A percentile compares a stretch with the other conserved stretches of the same genome.
phyloP scores from a whole-genome alignment of 2,113 vertebrate genomes.

The Pterophyllum scalare region DNA sequence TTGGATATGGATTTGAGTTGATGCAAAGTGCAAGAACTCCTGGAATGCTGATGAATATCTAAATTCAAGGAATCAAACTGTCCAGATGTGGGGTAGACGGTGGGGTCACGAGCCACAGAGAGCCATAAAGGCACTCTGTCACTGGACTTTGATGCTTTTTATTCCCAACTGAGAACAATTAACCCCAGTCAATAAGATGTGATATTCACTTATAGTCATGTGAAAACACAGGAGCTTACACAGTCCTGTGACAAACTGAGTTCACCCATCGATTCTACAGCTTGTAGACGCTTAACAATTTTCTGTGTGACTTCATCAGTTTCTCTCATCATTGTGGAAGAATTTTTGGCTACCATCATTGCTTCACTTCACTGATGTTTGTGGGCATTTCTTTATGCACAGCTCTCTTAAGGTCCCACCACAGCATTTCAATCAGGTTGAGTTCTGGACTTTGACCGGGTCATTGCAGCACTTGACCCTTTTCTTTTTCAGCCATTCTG shows the following conservation, averaged over 20 bases:
- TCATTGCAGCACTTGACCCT: background rate
- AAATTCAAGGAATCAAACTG: background rate
- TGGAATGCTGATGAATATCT: background rate
- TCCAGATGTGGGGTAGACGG: background rate
- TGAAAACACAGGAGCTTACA: no score
- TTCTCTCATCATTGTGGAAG: background rate
- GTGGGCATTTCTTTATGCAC: background rate
- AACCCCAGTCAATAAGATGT: background rate
- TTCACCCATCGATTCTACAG: background rate
- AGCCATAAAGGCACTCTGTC: background rate
- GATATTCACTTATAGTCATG: background rate
- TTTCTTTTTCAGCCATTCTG: background rate
- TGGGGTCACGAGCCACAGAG: background rate
- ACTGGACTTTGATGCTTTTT: slow-evolving; percentile 19
- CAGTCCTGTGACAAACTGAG: background rate
- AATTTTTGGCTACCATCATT: background rate
- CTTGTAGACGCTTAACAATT: background rate
- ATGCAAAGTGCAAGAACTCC: background rate
- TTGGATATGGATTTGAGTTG: background rate
- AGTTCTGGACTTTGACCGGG: background rate
- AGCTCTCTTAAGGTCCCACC: background rate
- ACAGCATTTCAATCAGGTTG: background rate
- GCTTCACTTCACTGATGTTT: background rate
- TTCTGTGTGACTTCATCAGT: no score
- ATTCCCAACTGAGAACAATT: background rate